Evolutionary conservation across 2,113 vertebrate species (phyloP).

Genomic region (Alligator mississippiensis): DNA sequence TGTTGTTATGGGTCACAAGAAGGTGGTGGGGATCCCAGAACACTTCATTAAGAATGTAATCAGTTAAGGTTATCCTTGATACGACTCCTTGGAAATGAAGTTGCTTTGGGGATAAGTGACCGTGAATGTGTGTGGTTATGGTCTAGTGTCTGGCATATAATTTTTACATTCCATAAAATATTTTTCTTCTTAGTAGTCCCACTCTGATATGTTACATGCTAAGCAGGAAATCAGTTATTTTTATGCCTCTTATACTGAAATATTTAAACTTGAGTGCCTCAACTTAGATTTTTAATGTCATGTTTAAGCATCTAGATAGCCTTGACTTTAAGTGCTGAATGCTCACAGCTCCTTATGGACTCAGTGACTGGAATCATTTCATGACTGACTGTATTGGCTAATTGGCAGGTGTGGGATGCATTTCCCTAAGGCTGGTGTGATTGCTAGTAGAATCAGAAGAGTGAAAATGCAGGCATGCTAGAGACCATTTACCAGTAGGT

Average conservation of each 20-base stretch:
- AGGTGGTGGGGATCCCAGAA: too few relatives aligned
- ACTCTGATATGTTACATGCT: background rate
- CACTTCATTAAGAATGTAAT: background rate
- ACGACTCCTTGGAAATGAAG: background rate
- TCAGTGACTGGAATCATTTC: background rate
- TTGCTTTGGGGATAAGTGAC: background rate
- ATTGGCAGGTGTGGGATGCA: background rate
- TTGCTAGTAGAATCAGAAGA: background rate
- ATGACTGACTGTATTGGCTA: background rate
- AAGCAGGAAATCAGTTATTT: background rate
- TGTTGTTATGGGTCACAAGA: background rate
- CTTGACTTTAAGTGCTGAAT: background rate
- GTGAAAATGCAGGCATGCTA: background rate
- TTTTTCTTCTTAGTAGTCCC: background rate
- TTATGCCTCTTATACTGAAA: background rate
- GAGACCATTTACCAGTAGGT: background rate
- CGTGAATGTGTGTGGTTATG: background rate
- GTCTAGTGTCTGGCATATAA: background rate
- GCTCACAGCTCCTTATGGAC: background rate
- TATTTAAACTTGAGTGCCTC: background rate
- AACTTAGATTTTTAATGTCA: background rate
- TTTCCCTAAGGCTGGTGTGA: background rate
- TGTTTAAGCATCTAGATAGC: background rate
- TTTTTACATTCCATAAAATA: background rate
- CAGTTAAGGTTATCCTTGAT: background rate